Base-by-base conservation (phyloP, 2,797 vertebrate species). In the Gila robusta region DNA sequence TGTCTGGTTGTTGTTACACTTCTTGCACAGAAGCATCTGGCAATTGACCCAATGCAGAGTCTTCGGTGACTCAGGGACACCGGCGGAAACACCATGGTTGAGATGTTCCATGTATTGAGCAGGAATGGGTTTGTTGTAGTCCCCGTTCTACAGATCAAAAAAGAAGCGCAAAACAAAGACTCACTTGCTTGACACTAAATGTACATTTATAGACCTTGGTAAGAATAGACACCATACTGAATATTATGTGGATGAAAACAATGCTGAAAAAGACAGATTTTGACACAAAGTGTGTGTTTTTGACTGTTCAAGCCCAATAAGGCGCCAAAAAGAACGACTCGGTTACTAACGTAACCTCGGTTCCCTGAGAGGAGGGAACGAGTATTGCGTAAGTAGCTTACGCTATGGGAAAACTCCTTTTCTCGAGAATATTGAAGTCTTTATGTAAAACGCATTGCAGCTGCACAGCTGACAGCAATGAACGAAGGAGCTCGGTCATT, bases 121-220 rank as follows among this genome's bases (percentile, higher is more conserved):
- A 0, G 98, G 98, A 86, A 99, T 99, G 0, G 97, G 97, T 90
- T 99, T 99, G 94, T 99, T 99, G 94, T 99, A 99, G 92, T 99
- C 98, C 0, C 98, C 98, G 52, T 99, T 99, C 98, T 99, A 92
- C 10, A 90, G 81, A 79, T 26, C 70, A 41, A 77, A 83, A n/a
- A 56, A 32, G 0, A 56, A 12, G 5, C n/a, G 0, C 5, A 39
- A 52, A 62, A 35, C 23, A 71, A 56, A 26, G 8, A 41, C 0
- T 37, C 4, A 59, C 2, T 72, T 56, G 4, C 9, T 37, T 23
- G n/a, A 17, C 52, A 82, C 16, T 19, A 21, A 28, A 12, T 54
- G 39, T 52, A 32, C 23, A 82, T n/a, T 56, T 70, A 52, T n/a
- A 41, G 17, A 59, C 56, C 23, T 59, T n/a, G 5, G 56, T 59